Conservation (phyloP, 2,113 vertebrate genomes). For the Sminthopsis crassicaudata region DNA sequence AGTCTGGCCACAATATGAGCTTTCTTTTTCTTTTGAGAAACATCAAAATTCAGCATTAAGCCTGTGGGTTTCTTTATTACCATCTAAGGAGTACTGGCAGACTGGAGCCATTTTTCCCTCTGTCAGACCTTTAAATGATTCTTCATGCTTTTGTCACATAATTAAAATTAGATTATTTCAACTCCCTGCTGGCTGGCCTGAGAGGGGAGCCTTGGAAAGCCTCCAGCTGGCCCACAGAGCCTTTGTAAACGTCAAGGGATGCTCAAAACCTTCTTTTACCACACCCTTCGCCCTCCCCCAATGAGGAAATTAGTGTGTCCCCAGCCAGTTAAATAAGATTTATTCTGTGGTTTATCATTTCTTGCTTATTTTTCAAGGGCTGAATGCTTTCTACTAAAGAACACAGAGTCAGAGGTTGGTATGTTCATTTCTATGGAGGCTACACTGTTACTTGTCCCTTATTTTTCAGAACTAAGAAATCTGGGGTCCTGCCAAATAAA, state of each 20-base stretch:
- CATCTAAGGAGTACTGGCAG: constrained; percentile 86
- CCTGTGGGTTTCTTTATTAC: constrained; percentile 83
- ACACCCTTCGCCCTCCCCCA: constrained; percentile 74
- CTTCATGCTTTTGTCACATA: constrained; percentile 88
- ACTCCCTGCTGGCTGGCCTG: constrained; percentile 83
- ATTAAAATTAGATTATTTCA: constrained; percentile 89
- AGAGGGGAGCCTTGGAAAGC: constrained; percentile 81
- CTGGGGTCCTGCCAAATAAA: neutral
- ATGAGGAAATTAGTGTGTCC: constrained; percentile 77
- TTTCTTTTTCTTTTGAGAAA: constrained; percentile 80
- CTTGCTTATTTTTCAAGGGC: constrained; percentile 61
- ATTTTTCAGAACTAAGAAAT: neutral
- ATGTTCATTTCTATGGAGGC: constrained; percentile 21
- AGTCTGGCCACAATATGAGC: constrained; percentile 74
- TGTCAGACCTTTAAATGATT: constrained; percentile 86
- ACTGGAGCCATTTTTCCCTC: constrained; percentile 82
- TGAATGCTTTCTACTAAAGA: constrained; percentile 50
- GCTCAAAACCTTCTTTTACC: constrained; percentile 81
- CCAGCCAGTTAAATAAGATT: constrained; percentile 68
- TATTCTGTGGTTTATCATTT: constrained; percentile 61
- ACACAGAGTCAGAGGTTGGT: constrained; percentile 34
- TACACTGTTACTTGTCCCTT: neutral
- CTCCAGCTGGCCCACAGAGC: constrained; percentile 84
- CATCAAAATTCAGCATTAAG: constrained; percentile 75
- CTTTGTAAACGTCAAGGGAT: constrained; percentile 77